Evolutionary conservation across 2,888 invertebrate species (phyloP), one percentile per base, ranked within the genome.

Genomic region (Seladonia tumulorum): DNA sequence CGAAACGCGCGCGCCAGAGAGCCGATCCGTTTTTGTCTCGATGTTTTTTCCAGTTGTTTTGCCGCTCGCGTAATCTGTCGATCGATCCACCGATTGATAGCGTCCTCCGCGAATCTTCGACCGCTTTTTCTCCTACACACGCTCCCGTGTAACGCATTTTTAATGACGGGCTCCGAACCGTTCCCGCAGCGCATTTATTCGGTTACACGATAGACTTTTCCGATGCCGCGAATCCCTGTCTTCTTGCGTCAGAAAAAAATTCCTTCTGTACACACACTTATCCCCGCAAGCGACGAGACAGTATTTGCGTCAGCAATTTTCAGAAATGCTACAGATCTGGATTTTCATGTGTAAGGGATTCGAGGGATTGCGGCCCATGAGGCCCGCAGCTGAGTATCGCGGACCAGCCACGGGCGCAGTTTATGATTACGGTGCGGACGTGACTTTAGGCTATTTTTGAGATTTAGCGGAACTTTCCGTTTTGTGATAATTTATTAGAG

Each of bases 11-110:
- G 66, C 66, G 35, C 14, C 45, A 2, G 29, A 63, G 35, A 14
- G 47, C 45, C 74, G 45, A 81, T 81, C 72, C 88, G 88, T 88
- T 89, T 89, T 89, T 89, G 77, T 60, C 81, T 82, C 86, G 81
- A 79, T 85, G 85, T 85, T 89, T 89, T 66, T 85, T 57, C 88
- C 89, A 76, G 81, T 81, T 80, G 88, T 86, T 89, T 89, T 89
- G 82, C 49, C 83, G 76, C 76, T 53, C 76, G 84, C 83, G 87
- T 86, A 89, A 89, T 89, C 81, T 75, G 83, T 47, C 76, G 75
- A 86, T 86, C 89, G 88, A 88, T 88, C 68, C 81, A 47, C 72
- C 76, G 76, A 83, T 87, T 81, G 75, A 83, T 86, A 79, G 57
- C 81, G 42, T 73, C 47, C 53, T 73, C 68, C 12, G 39, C 68